Evolutionary conservation across 1,140 invertebrate genomes (phyloP).

Genomic region (Halyomorpha halys): DNA sequence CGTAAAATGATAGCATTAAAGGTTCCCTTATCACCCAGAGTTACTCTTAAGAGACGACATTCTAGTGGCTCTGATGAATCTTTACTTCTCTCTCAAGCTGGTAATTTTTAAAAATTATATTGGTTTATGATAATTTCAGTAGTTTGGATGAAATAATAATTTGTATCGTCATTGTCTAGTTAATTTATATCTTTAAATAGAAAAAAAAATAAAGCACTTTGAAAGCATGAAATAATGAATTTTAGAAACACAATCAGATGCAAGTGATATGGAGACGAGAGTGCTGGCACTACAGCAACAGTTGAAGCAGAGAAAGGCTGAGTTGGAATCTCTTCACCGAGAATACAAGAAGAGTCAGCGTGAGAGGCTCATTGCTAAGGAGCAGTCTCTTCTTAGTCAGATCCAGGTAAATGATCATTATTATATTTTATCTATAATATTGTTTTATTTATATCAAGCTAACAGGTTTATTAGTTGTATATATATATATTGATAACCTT

Average conservation of each 20-base stretch:
- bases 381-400: conserved; percentile 43
- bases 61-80: conserved; percentile 48
- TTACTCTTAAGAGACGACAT: conserved; percentile 33
- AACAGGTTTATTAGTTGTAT: too few species aligned
- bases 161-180: too few species aligned
- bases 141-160: neutral
- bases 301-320: conserved; percentile 38
- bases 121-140: neutral
- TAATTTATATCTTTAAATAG: neutral
- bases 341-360: conserved; percentile 39
- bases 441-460: too few species aligned
- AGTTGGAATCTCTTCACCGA: conserved; percentile 40
- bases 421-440: too few species aligned
- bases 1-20: conserved; percentile 28
- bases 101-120: conserved; percentile 22
- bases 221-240: neutral
- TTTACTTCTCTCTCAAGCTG: conserved; percentile 40
- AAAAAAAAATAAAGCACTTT: conserved; percentile 15
- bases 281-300: conserved; percentile 43
- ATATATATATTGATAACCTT: too few species aligned
- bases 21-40: conserved; percentile 32
- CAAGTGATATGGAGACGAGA: conserved; percentile 43
- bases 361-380: conserved; percentile 42
- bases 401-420: conserved; percentile 37
- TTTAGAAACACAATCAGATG: conserved; percentile 43